Conservation (phyloP, 2,113 vertebrate genomes). For the Mobula hypostoma region DNA sequence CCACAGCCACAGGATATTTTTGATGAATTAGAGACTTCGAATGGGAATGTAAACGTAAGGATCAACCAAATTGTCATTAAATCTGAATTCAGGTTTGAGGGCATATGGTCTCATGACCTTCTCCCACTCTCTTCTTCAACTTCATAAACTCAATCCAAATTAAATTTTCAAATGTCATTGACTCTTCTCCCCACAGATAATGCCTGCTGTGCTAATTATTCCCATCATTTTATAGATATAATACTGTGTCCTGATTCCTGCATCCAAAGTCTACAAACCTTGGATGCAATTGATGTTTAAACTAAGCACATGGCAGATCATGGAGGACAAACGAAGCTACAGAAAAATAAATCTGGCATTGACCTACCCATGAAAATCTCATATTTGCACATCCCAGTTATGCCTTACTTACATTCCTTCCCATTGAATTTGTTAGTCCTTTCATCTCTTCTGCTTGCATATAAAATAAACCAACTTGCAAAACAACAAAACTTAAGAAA, state of each 20-base stretch:
- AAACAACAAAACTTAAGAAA: background rate
- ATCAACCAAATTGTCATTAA: too few relatives aligned
- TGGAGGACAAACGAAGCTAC: background rate
- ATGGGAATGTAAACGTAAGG: too few relatives aligned
- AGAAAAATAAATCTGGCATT: background rate
- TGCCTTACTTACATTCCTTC: background rate
- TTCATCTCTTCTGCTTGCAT: background rate
- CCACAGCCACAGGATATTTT: too few relatives aligned
- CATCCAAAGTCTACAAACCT: background rate
- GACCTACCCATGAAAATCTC: background rate
- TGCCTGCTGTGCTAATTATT: too few relatives aligned
- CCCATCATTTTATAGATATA: too few relatives aligned
- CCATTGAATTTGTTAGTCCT: background rate
- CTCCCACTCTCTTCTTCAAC: too few relatives aligned
- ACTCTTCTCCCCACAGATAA: too few relatives aligned
- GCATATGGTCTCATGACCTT: too few relatives aligned
- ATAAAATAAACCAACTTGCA: background rate
- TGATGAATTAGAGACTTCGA: too few relatives aligned
- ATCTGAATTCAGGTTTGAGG: too few relatives aligned
- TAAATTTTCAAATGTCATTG: too few relatives aligned
- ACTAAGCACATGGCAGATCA: background rate
- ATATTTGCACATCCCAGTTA: background rate
- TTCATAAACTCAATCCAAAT: too few relatives aligned
- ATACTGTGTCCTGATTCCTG: background rate
- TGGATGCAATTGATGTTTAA: background rate